Base-by-base conservation (phyloP, 2,888 invertebrate genomes). In the Caenorhabditis wallacei region DNA sequence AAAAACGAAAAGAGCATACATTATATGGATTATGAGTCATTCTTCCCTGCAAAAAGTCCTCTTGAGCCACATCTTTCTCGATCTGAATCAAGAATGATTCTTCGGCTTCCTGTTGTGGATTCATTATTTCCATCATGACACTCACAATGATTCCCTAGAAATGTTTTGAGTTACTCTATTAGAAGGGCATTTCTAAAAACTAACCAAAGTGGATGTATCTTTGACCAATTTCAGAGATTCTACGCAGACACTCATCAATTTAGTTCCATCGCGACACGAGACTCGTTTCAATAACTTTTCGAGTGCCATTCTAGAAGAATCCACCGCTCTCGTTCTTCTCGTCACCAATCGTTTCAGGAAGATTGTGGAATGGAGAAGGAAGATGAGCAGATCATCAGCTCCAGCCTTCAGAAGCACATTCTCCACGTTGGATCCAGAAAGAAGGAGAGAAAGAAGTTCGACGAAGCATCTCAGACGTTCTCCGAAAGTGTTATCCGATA, bases 31-130 rank as follows among this genome's bases (percentile, higher is more conserved):
- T 99, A 64, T 98, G 98, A 89, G 97, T 94, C 98, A 98, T 98
- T 46, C 87, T 68, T 10, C 84, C 85, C 56, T 97, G 97, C 88
- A 99, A 94, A 93, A 98, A 99, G 93, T 99, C 98, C 93, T 99
- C 99, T 91, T 99, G 98, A 90, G 98, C 98, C 0, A 97, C 96
- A 93, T 99, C 99, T 92, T 99, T 99, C 92, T 98, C 98, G 5
- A 99, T 94, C 0, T 96, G 96, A 82, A 99, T 94, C 94, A 96
- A 96, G 93, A 98, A 98, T 93, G 98, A 98, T 0, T 96, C 96
- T 2, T 97, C 95, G 92, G 97, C 97, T 91, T 97, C 97, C 93
- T 98, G 97, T 92, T 84, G 71, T 30, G 97, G 98, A 92, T 97
- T 96, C 87, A 99, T 98, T 85, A 98, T 97, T 48, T 88, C 87